Evolutionary conservation across 2,797 vertebrate genomes (phyloP), one percentile per base, ranked within the genome.

Genomic region (Gobionotothen gibberifrons): DNA sequence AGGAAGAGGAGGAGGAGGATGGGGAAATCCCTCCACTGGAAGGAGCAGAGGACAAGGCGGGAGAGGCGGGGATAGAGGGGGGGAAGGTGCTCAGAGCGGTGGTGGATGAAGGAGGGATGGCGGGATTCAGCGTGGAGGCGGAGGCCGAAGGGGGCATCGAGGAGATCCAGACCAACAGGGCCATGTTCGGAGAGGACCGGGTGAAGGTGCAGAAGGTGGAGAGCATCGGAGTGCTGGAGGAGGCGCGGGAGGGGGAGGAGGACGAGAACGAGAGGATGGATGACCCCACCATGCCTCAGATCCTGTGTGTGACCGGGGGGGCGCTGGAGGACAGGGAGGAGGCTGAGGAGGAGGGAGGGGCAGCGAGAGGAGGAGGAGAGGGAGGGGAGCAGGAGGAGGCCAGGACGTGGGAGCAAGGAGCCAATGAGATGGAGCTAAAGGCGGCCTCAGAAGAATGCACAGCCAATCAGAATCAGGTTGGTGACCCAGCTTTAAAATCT

Each of bases 21-120:
- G 95, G 95, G 8, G 95, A 94, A 19, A 94, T 96, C 32, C 94
- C 94, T 4, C 94, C 92, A 5, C 89, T 95, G 42, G 94, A 95
- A 21, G 93, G 69, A 46, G 67, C 59, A 0, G 94, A 86, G 66
- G 93, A 89, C 65, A 89, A 71, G 74, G 87, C 75, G 19, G 90
- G 61, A 36, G 90, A 79, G 62, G 67, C 64, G 0, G 89, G 56
- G 0, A 21, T 81, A 0, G 94, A 93, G 15, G 94, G 94, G 0
- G 93, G 78, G 2, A 90, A 94, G 17, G 90, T 92, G n/a, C 89
- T 93, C 0, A 87, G 88, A 0, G 88, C 85, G 4, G 66, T 66
- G 0, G 72, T 46, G 51, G 86, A 86, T 0, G 91, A 91, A 21
- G 83, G 56, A 1, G 81, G 74, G 61, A 58, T 90, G 47, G 88